phyloP scores from a whole-genome alignment of 2,888 invertebrate species.

The Cheiracanthium punctorium region DNA sequence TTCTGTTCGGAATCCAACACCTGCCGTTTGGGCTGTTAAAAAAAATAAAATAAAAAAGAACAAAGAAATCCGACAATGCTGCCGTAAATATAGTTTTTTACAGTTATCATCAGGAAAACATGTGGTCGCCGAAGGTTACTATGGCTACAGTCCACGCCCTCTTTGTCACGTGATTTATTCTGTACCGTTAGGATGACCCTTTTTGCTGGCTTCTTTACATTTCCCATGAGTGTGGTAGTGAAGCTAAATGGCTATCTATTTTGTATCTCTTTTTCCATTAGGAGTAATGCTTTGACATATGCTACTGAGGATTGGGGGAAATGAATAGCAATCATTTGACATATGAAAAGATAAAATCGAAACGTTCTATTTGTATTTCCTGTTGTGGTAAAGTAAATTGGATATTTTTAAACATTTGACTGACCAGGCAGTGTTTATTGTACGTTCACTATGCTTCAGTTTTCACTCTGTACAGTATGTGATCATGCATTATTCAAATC shows the following conservation, averaged over 20 bases:
- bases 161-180: not conserved
- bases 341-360: too few species aligned
- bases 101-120: conserved; percentile 3
- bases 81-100: not conserved
- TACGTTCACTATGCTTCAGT: too few species aligned
- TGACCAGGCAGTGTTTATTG: too few species aligned
- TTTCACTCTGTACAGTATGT: too few species aligned
- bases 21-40: too few species aligned
- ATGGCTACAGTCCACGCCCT: not conserved
- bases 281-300: not conserved
- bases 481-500: too few species aligned
- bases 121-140: not conserved
- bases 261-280: not conserved
- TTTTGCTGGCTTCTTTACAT: not conserved
- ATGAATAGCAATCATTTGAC: too few species aligned
- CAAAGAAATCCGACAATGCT: not conserved
- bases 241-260: not conserved
- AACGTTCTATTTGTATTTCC: too few species aligned
- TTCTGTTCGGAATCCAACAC: not conserved
- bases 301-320: too few species aligned
- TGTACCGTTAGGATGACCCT: not conserved
- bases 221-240: not conserved
- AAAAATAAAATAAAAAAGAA: too few species aligned
- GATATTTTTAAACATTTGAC: too few species aligned
- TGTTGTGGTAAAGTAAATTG: too few species aligned